phyloP scores from a whole-genome alignment of 2,888 invertebrate genomes.

The Bombylius discolor region DNA sequence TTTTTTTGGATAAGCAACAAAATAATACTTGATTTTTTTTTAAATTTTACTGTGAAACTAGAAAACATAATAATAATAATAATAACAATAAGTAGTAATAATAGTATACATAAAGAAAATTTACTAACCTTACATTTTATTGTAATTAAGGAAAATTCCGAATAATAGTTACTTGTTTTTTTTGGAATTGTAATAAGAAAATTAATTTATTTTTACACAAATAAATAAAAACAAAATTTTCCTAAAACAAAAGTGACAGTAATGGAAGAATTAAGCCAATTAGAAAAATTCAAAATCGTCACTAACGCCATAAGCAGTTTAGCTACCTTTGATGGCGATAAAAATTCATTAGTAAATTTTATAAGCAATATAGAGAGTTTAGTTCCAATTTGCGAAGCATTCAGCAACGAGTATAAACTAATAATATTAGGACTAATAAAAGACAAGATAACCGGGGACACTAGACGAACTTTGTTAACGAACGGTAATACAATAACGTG shows the following conservation, averaged over 20 bases:
- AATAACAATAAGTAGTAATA: too few relatives aligned
- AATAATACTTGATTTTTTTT: too few relatives aligned
- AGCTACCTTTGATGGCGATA: background rate
- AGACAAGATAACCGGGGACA: background rate
- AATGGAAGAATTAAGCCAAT: background rate
- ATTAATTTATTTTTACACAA: background rate
- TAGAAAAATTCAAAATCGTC: background rate
- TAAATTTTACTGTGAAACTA: too few relatives aligned
- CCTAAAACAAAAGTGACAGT: too few relatives aligned
- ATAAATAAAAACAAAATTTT: background rate
- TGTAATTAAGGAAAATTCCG: too few relatives aligned
- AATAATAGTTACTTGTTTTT: too few relatives aligned
- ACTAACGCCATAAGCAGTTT: background rate
- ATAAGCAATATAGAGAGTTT: background rate
- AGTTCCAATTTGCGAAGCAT: background rate
- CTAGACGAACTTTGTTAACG: background rate
- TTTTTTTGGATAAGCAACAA: too few relatives aligned
- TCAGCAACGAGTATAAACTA: background rate
- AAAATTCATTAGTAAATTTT: background rate
- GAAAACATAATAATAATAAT: too few relatives aligned
- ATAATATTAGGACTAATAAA: background rate
- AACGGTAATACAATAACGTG: background rate
- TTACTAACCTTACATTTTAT: too few relatives aligned
- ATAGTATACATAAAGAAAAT: too few relatives aligned
- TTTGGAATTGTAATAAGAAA: too few relatives aligned